phyloP scores from a whole-genome alignment of 2,797 vertebrate genomes.

The Melanotaenia parkinsoni region DNA sequence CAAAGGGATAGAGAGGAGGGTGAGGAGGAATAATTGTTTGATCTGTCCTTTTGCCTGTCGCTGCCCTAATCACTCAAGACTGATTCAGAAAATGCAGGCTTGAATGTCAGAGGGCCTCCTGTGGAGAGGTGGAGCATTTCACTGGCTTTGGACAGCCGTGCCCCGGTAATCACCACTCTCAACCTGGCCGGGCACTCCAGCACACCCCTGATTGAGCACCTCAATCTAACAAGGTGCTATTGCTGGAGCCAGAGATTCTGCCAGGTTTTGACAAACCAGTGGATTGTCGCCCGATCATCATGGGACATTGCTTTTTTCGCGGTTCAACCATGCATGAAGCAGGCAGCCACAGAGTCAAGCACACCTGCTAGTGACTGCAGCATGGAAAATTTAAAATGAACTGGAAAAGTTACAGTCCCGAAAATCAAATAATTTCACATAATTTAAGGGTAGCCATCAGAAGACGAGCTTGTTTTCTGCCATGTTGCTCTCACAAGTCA shows the following conservation, averaged over 20 bases:
- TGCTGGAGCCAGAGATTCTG: conserved; percentile 90
- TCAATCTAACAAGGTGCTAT: conserved; percentile 98
- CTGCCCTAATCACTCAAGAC: conserved; percentile 98
- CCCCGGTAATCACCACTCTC: conserved; percentile 99
- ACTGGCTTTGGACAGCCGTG: conserved; percentile 90
- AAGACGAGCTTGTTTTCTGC: conserved; percentile 54
- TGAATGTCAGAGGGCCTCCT: conserved; percentile 99
- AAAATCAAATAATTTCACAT: conserved; percentile 46
- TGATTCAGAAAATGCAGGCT: conserved; percentile 99
- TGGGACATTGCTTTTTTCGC: conserved; percentile 86
- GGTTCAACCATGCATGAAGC: conserved; percentile 74
- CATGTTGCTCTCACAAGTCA: conserved; percentile 49
- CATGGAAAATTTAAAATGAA: conserved; percentile 80
- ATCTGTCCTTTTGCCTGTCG: conserved; percentile 92
- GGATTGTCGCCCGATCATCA: conserved; percentile 94
- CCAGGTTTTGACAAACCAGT: conserved; percentile 89
- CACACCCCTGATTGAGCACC: conserved; percentile 98
- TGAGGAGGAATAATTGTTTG: conserved; percentile 96
- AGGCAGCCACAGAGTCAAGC: conserved; percentile 47
- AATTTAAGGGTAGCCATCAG: conserved; percentile 38
- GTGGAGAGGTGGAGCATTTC: conserved; percentile 95
- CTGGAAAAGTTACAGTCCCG: conserved; percentile 50
- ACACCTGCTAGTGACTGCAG: conserved; percentile 76
- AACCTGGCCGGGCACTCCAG: conserved; percentile 93
- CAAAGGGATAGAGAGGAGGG: conserved; percentile 77